These are phyloP conservation scores for Pangasianodon gigas DNA, from an alignment of 2,113 vertebrate genomes.

Conservation along the genomic window DNA sequence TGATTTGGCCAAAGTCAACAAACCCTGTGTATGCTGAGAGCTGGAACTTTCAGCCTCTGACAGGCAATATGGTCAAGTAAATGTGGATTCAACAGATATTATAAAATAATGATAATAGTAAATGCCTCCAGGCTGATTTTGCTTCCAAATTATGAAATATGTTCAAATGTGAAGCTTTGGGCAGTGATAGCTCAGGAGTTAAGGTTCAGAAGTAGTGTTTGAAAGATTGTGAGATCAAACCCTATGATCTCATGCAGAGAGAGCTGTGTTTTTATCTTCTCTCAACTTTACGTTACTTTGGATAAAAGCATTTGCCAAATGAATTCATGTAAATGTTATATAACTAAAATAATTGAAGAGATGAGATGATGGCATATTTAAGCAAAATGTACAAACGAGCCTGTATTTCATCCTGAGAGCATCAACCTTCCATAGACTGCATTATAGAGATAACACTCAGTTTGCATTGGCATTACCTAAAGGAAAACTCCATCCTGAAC, in stretches of 20 bases:
- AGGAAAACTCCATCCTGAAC: background rate
- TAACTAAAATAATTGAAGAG: background rate
- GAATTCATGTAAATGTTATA: background rate
- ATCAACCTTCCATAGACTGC: background rate
- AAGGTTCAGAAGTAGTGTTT: background rate
- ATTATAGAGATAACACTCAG: background rate
- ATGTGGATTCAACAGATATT: background rate
- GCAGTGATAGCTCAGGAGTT: background rate
- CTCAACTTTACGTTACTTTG: background rate
- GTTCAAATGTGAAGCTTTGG: background rate
- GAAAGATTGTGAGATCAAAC: background rate
- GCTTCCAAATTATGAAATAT: background rate
- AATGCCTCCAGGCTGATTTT: background rate
- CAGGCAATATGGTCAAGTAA: background rate
- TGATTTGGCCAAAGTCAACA: conserved; percentile 38
- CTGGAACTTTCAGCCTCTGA: background rate
- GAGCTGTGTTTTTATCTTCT: background rate
- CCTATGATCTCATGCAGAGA: too few species aligned
- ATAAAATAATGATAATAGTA: background rate
- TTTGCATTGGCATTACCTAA: background rate
- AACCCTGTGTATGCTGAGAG: background rate
- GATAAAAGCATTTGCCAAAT: background rate
- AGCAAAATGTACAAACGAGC: background rate
- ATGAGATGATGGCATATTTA: background rate
- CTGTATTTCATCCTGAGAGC: background rate